These are phyloP conservation scores for Toxonevra muliebris DNA, from an alignment of 2,888 invertebrate genomes.

Conservation along the genomic window DNA sequence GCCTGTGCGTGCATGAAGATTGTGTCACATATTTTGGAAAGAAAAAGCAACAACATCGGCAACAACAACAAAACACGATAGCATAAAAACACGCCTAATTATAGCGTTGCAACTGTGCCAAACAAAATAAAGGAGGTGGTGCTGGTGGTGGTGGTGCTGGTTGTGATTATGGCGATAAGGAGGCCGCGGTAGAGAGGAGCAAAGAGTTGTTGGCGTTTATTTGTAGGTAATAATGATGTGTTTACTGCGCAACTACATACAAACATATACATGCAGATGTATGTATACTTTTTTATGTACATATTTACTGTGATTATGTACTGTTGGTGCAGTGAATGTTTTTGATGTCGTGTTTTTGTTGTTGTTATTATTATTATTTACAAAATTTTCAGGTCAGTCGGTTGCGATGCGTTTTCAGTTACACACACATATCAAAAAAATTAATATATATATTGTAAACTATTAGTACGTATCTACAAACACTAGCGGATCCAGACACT, in stretches of 20 bases:
- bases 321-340: not conserved
- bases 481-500: too few species aligned
- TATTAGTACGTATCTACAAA: too few species aligned
- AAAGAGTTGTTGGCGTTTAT: not conserved
- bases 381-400: slow-evolving; percentile 20
- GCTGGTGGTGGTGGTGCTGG: not conserved
- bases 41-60: not conserved
- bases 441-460: too few species aligned
- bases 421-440: not conserved
- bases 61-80: slow-evolving; percentile 3
- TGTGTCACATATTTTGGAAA: not conserved
- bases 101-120: slow-evolving; percentile 4
- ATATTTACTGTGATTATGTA: too few species aligned
- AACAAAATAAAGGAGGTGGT: not conserved
- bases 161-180: not conserved
- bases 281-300: too few species aligned
- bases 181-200: not conserved
- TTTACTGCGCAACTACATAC: too few species aligned
- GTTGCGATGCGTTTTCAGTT: slow-evolving; percentile 21
- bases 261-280: too few species aligned
- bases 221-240: not conserved
- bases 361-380: slow-evolving; percentile 14
- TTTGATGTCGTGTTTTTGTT: slow-evolving; percentile 1
- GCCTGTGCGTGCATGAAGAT: too few species aligned
- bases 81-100: not conserved